A percentile compares a stretch with the other conserved stretches of the same genome.
Evolutionary conservation across 2,888 invertebrate species (phyloP).

Genomic region (Monoplex corrugatus): DNA sequence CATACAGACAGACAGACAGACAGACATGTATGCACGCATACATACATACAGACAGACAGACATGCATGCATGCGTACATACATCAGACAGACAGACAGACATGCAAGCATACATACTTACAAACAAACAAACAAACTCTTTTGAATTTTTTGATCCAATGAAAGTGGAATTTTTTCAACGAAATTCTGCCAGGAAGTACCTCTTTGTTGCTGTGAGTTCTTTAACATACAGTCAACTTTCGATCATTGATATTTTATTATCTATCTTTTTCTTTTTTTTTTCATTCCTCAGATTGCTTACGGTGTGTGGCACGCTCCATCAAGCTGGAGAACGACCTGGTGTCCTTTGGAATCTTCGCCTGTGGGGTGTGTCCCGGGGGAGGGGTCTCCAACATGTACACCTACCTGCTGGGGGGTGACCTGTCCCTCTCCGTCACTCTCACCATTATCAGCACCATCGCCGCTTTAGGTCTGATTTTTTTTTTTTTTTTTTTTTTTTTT

Average conservation of each 20-base stretch:
- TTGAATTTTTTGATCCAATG: no score
- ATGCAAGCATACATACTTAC: no score
- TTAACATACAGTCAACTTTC: no score
- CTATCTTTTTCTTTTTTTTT: neutral
- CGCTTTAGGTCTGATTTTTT: conserved; percentile 91
- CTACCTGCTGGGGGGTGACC: conserved; percentile 93
- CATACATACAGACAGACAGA: no score
- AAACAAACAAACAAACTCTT: neutral
- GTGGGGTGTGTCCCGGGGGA: conserved; percentile 84
- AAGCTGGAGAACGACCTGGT: conserved; percentile 66
- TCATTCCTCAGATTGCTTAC: conserved; percentile 70
- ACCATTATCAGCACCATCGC: conserved; percentile 94
- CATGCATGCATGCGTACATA: no score
- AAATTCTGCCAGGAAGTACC: no score
- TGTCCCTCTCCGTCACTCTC: conserved; percentile 97
- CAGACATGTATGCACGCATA: neutral
- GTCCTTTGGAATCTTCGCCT: conserved; percentile 82
- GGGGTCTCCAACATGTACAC: conserved; percentile 99
- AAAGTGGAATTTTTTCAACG: no score
- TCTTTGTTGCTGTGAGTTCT: no score
- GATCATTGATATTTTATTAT: no score
- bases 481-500: no score
- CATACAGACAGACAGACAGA: neutral
- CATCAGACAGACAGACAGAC: no score
- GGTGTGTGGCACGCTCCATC: conserved; percentile 68